Evolutionary conservation across 2,797 vertebrate genomes (phyloP), one percentile per base, ranked within the genome.

Genomic region (Sebastes jordani): DNA sequence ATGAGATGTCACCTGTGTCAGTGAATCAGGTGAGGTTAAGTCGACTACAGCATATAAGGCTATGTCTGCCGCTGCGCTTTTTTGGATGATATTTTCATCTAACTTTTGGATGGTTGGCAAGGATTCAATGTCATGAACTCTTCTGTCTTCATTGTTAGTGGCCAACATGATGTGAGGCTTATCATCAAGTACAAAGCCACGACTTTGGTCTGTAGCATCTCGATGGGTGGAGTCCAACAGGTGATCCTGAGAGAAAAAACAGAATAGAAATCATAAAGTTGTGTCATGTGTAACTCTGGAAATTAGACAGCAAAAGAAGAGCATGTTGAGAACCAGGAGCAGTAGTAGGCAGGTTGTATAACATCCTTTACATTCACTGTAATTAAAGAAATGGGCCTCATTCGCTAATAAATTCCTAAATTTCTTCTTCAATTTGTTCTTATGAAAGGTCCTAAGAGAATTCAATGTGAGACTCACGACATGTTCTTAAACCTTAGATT

Each of bases 41-140:
- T 82, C 71, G 5, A 87, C 2, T 11, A 74, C 76, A 60, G 71
- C 60, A 61, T 58, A 6, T 0, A 55, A 18, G 0, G 13, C 52
- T 8, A 13, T 16, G n/a, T 80, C n/a, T 54, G 46, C 30, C 1
- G 83, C 71, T 2, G 49, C 25, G 30, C 71, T 66, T 83, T 86
- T 81, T 0, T 18, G 83, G 23, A 88, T 89, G 64, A 84, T 0
- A 0, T 91, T 94, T 80, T 94, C 88, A 27, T 89, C 52, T 1
- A 8, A 14, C 14, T 64, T 65, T 6, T 71, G 59, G 0, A 76
- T 68, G 46, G 20, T 27, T 27, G n/a, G 83, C 10, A 79, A 80
- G 29, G 91, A 87, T 77, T 91, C 89, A 64, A 7, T 76, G 2
- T 34, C 20, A 1, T 58, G 8, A 32, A 25, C 4, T 4, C 3